A percentile compares a stretch with the other conserved stretches of the same genome.
Conservation (phyloP, 1,140 invertebrate species). For the Drosophila rufa region DNA sequence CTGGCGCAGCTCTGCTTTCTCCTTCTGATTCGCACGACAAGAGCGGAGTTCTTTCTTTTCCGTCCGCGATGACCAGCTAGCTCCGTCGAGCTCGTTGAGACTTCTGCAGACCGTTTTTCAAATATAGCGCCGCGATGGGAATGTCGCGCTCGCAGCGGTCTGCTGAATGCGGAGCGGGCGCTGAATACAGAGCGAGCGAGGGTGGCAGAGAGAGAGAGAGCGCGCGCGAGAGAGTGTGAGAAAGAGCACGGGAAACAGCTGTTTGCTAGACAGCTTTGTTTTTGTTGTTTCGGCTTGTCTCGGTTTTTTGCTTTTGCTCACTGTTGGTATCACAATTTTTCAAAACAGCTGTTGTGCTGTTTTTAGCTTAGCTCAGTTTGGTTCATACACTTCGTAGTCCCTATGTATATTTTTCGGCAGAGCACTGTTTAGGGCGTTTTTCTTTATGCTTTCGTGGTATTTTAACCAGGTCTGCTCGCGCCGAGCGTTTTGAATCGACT, state of each 20-base stretch:
- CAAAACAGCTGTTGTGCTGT: constrained; percentile 1
- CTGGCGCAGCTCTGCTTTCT: constrained; percentile 14
- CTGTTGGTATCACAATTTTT: constrained; percentile 21
- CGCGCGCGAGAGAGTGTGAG: constrained; percentile 10
- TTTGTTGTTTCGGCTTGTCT: constrained; percentile 17
- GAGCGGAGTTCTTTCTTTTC: constrained; percentile 11
- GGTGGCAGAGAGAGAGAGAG: constrained; percentile 1
- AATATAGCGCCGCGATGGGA: too few species aligned
- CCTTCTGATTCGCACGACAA: constrained; percentile 35
- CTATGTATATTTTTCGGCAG: neutral
- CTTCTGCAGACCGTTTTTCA: too few species aligned
- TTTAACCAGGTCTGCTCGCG: neutral
- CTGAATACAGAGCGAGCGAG: constrained; percentile 27
- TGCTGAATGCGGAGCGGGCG: too few species aligned
- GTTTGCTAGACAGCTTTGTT: constrained; percentile 22
- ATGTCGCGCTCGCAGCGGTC: too few species aligned
- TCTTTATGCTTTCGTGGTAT: neutral
- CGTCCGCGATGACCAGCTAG: too few species aligned
- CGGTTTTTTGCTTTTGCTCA: neutral
- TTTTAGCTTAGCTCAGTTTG: constrained; percentile 5
- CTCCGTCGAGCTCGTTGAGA: constrained; percentile 2
- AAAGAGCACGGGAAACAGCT: constrained; percentile 20
- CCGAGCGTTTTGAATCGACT: constrained; percentile 51
- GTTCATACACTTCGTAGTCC: neutral
- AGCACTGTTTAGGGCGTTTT: neutral